Evolutionary conservation across 2,888 invertebrate species (phyloP).

Genomic region (Clunio marinus): DNA sequence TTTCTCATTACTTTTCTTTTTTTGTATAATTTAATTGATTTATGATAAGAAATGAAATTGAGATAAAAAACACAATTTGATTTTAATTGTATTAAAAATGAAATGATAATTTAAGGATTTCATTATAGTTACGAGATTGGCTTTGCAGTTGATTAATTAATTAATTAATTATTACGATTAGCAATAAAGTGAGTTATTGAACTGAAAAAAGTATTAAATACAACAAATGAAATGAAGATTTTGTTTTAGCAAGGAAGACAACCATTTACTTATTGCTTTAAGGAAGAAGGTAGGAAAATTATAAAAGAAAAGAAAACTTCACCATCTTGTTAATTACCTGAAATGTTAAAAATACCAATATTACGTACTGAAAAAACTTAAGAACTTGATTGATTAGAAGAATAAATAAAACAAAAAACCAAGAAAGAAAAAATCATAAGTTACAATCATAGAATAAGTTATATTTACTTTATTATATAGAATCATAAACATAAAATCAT

Average conservation of each 20-base stretch:
- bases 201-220: constrained; percentile 12
- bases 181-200: neutral
- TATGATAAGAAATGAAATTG: no score
- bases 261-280: neutral
- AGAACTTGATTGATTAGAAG: neutral
- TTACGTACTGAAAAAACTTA: constrained; percentile 20
- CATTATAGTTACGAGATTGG: no score
- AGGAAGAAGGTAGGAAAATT: neutral
- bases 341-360: constrained; percentile 23
- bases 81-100: neutral
- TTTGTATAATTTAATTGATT: no score
- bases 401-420: neutral
- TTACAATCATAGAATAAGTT: constrained; percentile 38
- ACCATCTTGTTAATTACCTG: neutral
- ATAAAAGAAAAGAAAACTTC: neutral
- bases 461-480: constrained; percentile 35
- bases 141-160: no score
- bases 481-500: constrained; percentile 37
- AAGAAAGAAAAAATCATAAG: constrained; percentile 35
- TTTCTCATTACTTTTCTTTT: no score
- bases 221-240: constrained; percentile 7
- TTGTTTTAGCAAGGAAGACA: constrained; percentile 26
- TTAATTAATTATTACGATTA: constrained; percentile 1
- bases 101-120: constrained; percentile 11
- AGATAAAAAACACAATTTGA: neutral